phyloP scores from a whole-genome alignment of 1,140 invertebrate genomes.

The Plectus sambesii region DNA sequence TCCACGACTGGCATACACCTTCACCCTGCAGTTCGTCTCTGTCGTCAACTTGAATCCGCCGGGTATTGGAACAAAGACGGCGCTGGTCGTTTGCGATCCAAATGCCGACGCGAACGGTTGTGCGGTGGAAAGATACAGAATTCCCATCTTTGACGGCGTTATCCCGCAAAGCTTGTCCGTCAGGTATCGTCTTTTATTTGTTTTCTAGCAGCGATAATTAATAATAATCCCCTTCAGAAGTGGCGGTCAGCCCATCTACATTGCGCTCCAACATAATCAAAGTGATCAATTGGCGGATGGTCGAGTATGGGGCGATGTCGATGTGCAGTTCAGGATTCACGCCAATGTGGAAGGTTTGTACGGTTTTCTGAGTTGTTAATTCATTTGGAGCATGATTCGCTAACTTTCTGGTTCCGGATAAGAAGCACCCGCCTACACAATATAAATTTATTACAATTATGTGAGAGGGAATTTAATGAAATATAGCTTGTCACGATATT shows the following conservation, averaged over 20 bases:
- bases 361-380: conserved; percentile 4
- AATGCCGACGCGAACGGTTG: conserved; percentile 26
- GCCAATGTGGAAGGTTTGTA: conserved; percentile 30
- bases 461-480: too few species aligned
- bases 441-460: too few species aligned
- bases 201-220: conserved; percentile 2
- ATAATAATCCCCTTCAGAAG: conserved; percentile 23
- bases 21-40: conserved; percentile 40
- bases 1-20: conserved; percentile 34
- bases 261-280: conserved; percentile 34
- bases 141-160: conserved; percentile 37
- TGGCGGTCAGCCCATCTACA: conserved; percentile 36
- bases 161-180: conserved; percentile 37
- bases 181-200: conserved; percentile 7
- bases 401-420: background rate
- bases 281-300: conserved; percentile 15
- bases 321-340: conserved; percentile 38
- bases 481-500: too few species aligned
- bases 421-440: too few species aligned
- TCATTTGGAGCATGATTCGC: background rate
- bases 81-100: conserved; percentile 38
- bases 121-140: conserved; percentile 26
- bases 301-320: conserved; percentile 32
- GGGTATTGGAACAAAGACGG: conserved; percentile 16
- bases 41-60: conserved; percentile 30